Conservation (phyloP, 1,140 invertebrate genomes). For the Trialeurodes vaporariorum region DNA sequence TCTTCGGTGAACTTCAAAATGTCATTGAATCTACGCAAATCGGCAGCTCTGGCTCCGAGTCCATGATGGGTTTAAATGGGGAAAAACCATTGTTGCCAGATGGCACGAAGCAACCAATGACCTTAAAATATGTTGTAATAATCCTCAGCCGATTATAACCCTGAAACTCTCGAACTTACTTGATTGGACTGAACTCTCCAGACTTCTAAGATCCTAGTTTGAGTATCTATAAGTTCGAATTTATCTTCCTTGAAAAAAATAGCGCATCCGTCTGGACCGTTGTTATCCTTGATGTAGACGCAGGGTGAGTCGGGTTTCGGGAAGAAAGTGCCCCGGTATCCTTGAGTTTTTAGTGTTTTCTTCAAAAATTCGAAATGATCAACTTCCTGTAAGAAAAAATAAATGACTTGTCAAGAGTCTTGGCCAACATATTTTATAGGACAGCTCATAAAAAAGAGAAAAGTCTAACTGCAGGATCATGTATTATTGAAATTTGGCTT, state of each 20-base stretch:
- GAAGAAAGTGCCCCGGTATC: constrained; percentile 57
- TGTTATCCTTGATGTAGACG: constrained; percentile 55
- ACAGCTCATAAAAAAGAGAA: too few species aligned
- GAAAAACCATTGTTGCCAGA: too few species aligned
- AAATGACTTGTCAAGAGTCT: too few species aligned
- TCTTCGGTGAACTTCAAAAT: too few species aligned
- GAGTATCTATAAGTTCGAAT: constrained; percentile 45
- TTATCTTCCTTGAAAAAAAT: constrained; percentile 54
- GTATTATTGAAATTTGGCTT: too few species aligned
- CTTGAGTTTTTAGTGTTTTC: constrained; percentile 45
- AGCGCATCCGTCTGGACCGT: constrained; percentile 69
- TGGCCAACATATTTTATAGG: too few species aligned
- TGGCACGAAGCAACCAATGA: too few species aligned
- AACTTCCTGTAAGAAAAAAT: constrained; percentile 62
- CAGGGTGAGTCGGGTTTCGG: constrained; percentile 71
- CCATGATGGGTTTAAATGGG: neutral
- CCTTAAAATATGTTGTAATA: too few species aligned
- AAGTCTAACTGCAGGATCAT: too few species aligned
- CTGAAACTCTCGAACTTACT: constrained; percentile 38
- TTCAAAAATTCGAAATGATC: constrained; percentile 62
- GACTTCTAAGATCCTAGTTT: constrained; percentile 51
- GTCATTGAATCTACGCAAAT: too few species aligned
- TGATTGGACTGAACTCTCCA: constrained; percentile 60
- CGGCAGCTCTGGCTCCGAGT: too few species aligned
- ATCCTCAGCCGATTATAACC: too few species aligned